Conservation (phyloP, 2,113 vertebrate species). For the Lepus europaeus region DNA sequence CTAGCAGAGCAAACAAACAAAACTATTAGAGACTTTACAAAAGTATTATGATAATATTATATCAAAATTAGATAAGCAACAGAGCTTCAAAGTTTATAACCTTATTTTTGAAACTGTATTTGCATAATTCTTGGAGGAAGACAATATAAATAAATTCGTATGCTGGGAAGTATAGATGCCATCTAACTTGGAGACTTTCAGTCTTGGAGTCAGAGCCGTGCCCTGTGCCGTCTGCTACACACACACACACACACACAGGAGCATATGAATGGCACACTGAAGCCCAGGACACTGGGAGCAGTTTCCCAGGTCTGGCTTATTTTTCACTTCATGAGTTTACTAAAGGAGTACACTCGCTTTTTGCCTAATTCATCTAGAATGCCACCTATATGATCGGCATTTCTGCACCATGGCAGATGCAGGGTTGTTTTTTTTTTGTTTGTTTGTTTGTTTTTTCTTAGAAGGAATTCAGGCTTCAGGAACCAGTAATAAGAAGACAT, state of each 20-base stretch:
- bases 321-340: background rate
- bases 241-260: too few species aligned
- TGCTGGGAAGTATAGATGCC: background rate
- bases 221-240: background rate
- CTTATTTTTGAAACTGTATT: constrained; percentile 60
- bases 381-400: background rate
- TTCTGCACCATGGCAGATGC: background rate
- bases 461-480: constrained; percentile 35
- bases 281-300: background rate
- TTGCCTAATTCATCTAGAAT: constrained; percentile 33
- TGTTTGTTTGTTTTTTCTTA: background rate
- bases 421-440: background rate
- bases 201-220: background rate
- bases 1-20: constrained; percentile 41
- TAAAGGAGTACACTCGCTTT: background rate
- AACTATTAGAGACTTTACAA: background rate
- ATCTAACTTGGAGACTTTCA: background rate
- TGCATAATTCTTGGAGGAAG: constrained; percentile 37
- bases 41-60: background rate
- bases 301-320: background rate
- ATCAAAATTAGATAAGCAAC: constrained; percentile 45
- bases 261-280: accelerated
- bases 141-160: background rate
- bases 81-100: constrained; percentile 8
- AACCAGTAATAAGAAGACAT: constrained; percentile 41